Percentiles rank a stretch among this genome's conserved stretches.
These are phyloP conservation scores for Eurosta solidaginis DNA, from an alignment of 1,140 invertebrate genomes.

Conservation along the genomic window DNA sequence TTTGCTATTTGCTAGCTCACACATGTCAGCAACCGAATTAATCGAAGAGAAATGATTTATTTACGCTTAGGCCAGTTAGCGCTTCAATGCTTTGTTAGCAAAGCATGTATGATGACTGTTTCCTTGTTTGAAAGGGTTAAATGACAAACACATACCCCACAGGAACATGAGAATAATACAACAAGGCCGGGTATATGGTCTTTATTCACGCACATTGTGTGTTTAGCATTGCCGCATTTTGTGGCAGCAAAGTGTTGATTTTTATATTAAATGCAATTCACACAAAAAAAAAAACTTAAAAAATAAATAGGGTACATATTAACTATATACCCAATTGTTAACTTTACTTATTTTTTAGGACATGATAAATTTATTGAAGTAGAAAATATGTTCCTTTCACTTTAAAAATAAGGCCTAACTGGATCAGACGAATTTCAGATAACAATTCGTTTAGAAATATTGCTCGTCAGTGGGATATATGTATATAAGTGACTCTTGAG, in stretches of 20 bases:
- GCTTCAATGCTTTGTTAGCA: slow-evolving; percentile 43
- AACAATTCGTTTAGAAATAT: too few species aligned
- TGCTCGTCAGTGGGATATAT: too few species aligned
- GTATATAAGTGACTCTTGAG: too few species aligned
- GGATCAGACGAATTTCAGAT: too few species aligned
- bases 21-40: slow-evolving; percentile 60
- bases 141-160: not conserved
- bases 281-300: not conserved
- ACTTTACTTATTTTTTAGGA: too few species aligned
- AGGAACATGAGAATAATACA: not conserved
- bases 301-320: too few species aligned
- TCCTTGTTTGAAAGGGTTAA: slow-evolving; percentile 13
- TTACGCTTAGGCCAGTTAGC: slow-evolving; percentile 49
- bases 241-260: slow-evolving; percentile 24
- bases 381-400: too few species aligned
- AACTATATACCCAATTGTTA: too few species aligned
- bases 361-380: too few species aligned
- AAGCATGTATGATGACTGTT: not conserved
- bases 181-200: not conserved
- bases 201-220: not conserved
- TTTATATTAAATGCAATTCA: not conserved
- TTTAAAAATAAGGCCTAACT: too few species aligned
- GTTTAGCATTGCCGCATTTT: not conserved
- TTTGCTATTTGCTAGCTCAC: slow-evolving; percentile 31
- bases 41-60: slow-evolving; percentile 60